Conservation (phyloP, 2,888 invertebrate genomes). For the Acleris holmiana region DNA sequence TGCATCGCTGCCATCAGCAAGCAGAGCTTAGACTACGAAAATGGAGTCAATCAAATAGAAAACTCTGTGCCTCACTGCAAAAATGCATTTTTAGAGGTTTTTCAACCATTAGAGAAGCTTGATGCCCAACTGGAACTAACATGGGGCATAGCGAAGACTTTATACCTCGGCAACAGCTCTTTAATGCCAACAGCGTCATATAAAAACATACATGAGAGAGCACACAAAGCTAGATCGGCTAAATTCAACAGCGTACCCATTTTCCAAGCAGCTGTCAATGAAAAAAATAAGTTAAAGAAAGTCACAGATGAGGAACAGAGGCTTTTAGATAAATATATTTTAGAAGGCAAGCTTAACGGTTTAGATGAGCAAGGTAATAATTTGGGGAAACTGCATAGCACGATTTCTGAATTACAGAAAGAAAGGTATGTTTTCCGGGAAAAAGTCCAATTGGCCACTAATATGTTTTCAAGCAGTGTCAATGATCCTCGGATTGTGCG, state of each 20-base stretch:
- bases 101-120: conserved; percentile 90
- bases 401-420: conserved; percentile 81
- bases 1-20: conserved; percentile 93
- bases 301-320: conserved; percentile 87
- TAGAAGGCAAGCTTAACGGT: conserved; percentile 94
- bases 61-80: conserved; percentile 67
- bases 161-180: conserved; percentile 91
- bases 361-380: conserved; percentile 85
- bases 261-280: conserved; percentile 87
- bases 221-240: conserved; percentile 88
- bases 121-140: conserved; percentile 91
- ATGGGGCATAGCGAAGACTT: conserved; percentile 94
- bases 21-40: conserved; percentile 92
- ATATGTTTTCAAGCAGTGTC: conserved; percentile 87
- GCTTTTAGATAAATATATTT: conserved; percentile 89
- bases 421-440: conserved; percentile 86
- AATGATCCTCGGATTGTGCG: conserved; percentile 86
- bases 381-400: conserved; percentile 67
- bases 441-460: conserved; percentile 87
- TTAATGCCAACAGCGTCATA: conserved; percentile 92
- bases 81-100: conserved; percentile 87
- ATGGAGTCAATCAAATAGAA: conserved; percentile 88
- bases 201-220: conserved; percentile 91
- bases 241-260: conserved; percentile 90
- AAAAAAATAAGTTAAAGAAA: conserved; percentile 71